These are phyloP conservation scores for Corythoichthys intestinalis DNA, from an alignment of 2,113 vertebrate genomes.

Conservation along the genomic window DNA sequence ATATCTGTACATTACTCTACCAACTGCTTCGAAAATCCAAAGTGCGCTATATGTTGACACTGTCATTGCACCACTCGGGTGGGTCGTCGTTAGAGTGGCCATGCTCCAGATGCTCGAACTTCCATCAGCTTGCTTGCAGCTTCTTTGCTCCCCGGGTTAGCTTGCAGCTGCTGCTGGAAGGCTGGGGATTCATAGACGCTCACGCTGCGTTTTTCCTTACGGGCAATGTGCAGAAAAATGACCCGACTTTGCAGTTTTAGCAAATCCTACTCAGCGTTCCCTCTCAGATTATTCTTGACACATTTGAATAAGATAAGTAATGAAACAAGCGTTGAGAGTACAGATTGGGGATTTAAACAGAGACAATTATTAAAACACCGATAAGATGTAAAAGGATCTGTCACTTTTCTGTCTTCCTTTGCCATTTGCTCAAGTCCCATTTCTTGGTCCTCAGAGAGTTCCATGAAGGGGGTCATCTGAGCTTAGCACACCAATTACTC, in stretches of 20 bases:
- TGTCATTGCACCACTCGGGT: conserved; percentile 39
- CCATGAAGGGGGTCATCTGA: conserved; percentile 40
- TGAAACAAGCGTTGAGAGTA: conserved; percentile 42
- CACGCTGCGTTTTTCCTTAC: conserved; percentile 55
- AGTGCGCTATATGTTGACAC: conserved; percentile 34
- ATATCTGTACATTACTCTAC: conserved; percentile 36
- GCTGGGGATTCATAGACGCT: conserved; percentile 61
- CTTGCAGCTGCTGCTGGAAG: conserved; percentile 64
- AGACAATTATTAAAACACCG: conserved; percentile 46
- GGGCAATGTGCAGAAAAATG: conserved; percentile 35
- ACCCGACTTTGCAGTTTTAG: conserved; percentile 55
- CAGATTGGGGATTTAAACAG: conserved; percentile 51
- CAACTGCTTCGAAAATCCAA: conserved; percentile 54
- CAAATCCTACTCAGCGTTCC: conserved; percentile 42
- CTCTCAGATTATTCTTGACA: conserved; percentile 37
- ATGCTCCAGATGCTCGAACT: conserved; percentile 62
- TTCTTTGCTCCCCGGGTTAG: conserved; percentile 32
- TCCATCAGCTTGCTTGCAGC: conserved; percentile 29
- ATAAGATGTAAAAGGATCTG: conserved; percentile 40
- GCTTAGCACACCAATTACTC: conserved; percentile 60
- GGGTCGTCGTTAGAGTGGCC: conserved; percentile 35
- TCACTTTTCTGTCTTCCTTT: conserved; percentile 24
- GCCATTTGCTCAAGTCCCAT: conserved; percentile 29
- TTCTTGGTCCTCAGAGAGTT: conserved; percentile 36
- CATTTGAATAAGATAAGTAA: conserved; percentile 57